Percentiles rank a stretch among this genome's conserved stretches.
phyloP scores from a whole-genome alignment of 2,113 vertebrate genomes.

The Serinus canaria region DNA sequence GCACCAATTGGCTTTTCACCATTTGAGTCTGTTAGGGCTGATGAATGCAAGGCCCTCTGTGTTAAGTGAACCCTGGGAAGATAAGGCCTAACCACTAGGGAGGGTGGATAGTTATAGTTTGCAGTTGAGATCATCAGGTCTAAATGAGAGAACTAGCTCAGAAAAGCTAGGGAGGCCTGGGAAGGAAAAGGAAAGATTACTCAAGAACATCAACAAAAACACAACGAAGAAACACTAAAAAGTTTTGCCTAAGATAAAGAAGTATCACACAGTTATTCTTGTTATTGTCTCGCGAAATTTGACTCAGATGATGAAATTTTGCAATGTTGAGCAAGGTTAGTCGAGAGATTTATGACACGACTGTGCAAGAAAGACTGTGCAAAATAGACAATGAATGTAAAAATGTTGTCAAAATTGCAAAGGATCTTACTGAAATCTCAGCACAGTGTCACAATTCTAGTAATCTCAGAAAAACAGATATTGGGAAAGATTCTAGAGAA shows the following conservation, averaged over 20 bases:
- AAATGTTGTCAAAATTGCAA: background rate
- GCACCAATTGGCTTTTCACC: background rate
- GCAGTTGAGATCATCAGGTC: background rate
- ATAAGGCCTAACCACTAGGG: background rate
- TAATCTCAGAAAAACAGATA: background rate
- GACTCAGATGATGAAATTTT: background rate
- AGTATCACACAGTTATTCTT: background rate
- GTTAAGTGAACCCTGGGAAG: background rate
- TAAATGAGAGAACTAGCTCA: background rate
- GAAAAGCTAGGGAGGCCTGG: background rate
- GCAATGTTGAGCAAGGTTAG: background rate
- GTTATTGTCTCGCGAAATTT: background rate
- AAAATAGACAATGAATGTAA: background rate
- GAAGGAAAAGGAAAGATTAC: background rate
- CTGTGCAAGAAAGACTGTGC: background rate
- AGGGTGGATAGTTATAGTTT: slow-evolving; percentile 5
- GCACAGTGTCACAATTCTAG: background rate
- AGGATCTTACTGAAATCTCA: background rate
- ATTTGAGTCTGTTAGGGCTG: background rate
- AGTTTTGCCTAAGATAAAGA: background rate
- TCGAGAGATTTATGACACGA: background rate
- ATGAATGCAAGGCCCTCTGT: background rate
- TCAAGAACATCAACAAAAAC: background rate
- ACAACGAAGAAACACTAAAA: background rate
- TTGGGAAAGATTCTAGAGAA: background rate